Conservation (phyloP, 2,113 vertebrate genomes). For the Naja naja region DNA sequence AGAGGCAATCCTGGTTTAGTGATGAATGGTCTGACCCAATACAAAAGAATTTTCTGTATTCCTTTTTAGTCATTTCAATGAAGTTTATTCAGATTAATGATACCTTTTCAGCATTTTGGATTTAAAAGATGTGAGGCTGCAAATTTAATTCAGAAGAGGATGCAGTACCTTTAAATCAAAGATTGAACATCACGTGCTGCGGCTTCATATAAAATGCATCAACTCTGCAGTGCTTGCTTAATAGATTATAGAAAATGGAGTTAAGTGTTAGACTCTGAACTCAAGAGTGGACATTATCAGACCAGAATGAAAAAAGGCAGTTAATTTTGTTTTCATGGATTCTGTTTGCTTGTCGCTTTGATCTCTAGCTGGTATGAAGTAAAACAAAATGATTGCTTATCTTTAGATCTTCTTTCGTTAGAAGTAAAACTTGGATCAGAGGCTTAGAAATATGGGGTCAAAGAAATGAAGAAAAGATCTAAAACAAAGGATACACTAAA, state of each 20-base stretch:
- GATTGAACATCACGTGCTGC: not conserved
- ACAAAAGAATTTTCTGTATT: not conserved
- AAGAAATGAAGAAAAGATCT: constrained; percentile 3
- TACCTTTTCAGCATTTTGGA: not conserved
- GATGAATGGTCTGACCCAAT: not conserved
- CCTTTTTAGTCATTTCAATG: not conserved
- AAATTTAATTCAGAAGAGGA: not conserved
- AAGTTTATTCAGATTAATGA: not conserved
- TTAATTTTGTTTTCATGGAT: constrained; percentile 10
- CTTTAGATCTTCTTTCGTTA: not conserved
- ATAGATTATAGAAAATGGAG: not conserved
- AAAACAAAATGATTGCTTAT: constrained; percentile 31
- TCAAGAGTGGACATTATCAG: not conserved
- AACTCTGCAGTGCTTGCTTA: constrained; percentile 7
- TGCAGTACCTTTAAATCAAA: not conserved
- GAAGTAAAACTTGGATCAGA: not conserved
- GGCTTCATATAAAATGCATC: constrained; percentile 12
- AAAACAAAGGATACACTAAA: constrained; percentile 8
- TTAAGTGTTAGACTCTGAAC: not conserved
- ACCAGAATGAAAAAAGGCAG: not conserved
- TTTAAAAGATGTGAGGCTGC: not conserved
- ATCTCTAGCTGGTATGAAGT: not conserved
- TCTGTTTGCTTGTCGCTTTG: not conserved
- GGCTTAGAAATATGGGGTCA: not conserved
- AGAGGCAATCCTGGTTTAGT: not conserved